Base-by-base conservation (phyloP, 1,140 invertebrate genomes). In the Myzus persicae region DNA sequence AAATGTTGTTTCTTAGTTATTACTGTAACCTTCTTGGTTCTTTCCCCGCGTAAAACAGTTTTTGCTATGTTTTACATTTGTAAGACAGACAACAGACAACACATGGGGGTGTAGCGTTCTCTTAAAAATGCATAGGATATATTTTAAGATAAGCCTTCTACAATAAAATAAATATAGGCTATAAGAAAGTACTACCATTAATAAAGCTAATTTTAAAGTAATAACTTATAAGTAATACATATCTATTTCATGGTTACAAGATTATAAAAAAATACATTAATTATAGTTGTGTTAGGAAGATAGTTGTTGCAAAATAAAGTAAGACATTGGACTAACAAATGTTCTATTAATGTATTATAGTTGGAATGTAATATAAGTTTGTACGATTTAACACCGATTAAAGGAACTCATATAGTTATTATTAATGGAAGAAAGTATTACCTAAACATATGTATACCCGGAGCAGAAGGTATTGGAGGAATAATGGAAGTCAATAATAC, bases 341-440 rank as follows among this genome's bases (percentile, higher is more conserved):
- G 31, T 67, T 67, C 9, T 67, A n/a, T 67, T 67, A n/a, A 44
- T 76, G 20, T 92, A 26, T 92, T 92, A 26, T 81, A 92, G 91
- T 46, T 92, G 44, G n/a, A 82, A 38, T 92, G 91, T 11, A 26
- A n/a, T 24, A n/a, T 31, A 0, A 24, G 6, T 51, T 67, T 14
- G 4, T 82, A 38, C 26, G 76, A 92, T 84, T 81, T 92, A 84
- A 92, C 76, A 26, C 59, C 76, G 36, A 24, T 92, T 26, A 92
- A 92, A 82, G 67, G 67, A 46, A 82, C 20, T 82, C 48, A 92
- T 38, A 8, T 92, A 18, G 36, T 92, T 81, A 81, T 26, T 11
- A 7, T 26, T 36, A 18, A 92, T 26, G n/a, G 0, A 44, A 82
- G 5, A n/a, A 92, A 44, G 8, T 84, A 92, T 92, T 92, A 84